A percentile compares a stretch with the other conserved stretches of the same genome.
These are phyloP conservation scores for Bombyx mandarina DNA, from an alignment of 1,140 invertebrate species.

Conservation along the genomic window DNA sequence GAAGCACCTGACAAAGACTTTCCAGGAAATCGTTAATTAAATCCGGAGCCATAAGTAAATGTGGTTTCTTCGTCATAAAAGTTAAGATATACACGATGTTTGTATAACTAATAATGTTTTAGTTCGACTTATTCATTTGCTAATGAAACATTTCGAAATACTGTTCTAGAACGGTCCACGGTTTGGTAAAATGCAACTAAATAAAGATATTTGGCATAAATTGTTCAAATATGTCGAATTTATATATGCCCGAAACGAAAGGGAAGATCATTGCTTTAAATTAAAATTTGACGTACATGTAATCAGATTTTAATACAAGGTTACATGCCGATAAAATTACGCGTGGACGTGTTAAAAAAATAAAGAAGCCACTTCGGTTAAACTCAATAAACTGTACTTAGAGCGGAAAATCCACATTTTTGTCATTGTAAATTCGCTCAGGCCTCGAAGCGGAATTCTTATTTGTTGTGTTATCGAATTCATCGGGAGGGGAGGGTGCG, in stretches of 20 bases:
- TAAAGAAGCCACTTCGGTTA: constrained; percentile 26
- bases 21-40: constrained; percentile 32
- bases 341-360: constrained; percentile 27
- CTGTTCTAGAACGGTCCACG: no score
- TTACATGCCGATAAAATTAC: constrained; percentile 9
- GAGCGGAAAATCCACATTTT: constrained; percentile 29
- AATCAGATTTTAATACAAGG: neutral
- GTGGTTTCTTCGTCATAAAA: constrained; percentile 27
- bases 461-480: constrained; percentile 58
- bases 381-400: constrained; percentile 31
- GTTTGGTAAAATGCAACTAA: no score
- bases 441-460: constrained; percentile 36
- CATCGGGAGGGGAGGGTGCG: constrained; percentile 33
- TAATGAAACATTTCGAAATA: no score
- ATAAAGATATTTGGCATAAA: no score
- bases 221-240: no score
- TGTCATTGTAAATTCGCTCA: constrained; percentile 25
- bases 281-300: neutral
- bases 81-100: neutral
- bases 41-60: constrained; percentile 22
- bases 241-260: no score
- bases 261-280: no score
- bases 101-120: no score
- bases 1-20: constrained; percentile 18
- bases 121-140: no score